Conservation (phyloP, 1,140 invertebrate genomes). For the Meloidogyne hapla region DNA sequence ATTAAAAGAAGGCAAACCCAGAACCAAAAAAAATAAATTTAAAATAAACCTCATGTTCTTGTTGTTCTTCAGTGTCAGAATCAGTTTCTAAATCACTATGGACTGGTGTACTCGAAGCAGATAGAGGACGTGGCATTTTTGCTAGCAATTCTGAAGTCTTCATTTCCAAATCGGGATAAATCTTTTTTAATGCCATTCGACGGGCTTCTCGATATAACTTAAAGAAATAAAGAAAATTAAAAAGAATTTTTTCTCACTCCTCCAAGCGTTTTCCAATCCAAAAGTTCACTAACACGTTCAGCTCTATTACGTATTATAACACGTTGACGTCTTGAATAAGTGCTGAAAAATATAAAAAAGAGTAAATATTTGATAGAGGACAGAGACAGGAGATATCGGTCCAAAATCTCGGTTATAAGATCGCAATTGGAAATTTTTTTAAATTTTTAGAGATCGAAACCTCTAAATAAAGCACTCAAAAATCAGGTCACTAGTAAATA, state of each 20-base stretch:
- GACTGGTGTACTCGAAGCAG: slow-evolving; percentile 50
- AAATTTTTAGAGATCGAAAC: too few relatives aligned
- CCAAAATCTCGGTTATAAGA: too few relatives aligned
- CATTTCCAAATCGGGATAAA: slow-evolving; percentile 60
- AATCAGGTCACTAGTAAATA: too few relatives aligned
- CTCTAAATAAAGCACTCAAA: too few relatives aligned
- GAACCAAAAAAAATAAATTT: neutral
- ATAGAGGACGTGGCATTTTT: slow-evolving; percentile 56
- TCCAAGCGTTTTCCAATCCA: slow-evolving; percentile 92
- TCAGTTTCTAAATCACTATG: slow-evolving; percentile 47
- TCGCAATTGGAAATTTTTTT: too few relatives aligned
- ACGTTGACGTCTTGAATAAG: slow-evolving; percentile 84
- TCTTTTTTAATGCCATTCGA: slow-evolving; percentile 56
- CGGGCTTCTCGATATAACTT: slow-evolving; percentile 62
- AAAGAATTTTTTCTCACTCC: slow-evolving; percentile 25
- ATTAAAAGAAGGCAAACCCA: too few relatives aligned
- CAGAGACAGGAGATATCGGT: too few relatives aligned
- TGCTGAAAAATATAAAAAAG: slow-evolving; percentile 81
- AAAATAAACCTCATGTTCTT: slow-evolving; percentile 48
- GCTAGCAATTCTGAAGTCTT: slow-evolving; percentile 52
- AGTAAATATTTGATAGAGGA: slow-evolving; percentile 41
- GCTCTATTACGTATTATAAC: slow-evolving; percentile 97
- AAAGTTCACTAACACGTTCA: slow-evolving; percentile 89
- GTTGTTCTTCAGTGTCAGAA: slow-evolving; percentile 52
- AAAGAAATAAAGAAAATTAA: slow-evolving; percentile 24